Base-by-base conservation (phyloP, 2,888 invertebrate genomes). In the Drosophila atripex region DNA sequence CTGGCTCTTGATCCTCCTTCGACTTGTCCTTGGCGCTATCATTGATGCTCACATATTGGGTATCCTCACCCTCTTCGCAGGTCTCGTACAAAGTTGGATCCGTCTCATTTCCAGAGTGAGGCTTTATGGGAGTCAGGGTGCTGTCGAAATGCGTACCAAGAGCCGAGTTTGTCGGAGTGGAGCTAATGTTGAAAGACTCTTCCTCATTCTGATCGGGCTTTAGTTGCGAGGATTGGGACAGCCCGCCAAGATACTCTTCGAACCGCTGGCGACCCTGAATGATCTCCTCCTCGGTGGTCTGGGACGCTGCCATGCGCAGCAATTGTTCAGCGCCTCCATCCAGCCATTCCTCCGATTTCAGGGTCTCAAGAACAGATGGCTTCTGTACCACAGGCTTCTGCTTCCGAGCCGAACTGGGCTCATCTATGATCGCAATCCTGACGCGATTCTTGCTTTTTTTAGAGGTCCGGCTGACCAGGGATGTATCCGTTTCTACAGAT, bases 261-360 rank as follows among this genome's bases (percentile, higher is more conserved):
- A 90, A 85, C 14, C 88, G 64, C 46, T 89, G 82, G 6, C 90
- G 86, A 1, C 89, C 86, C 30, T 77, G 71, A 52, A 73, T 60
- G 71, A 64, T 74, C 52, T 76, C 63, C 63, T 66, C 45, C 23
- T 84, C 77, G 25, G 61, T 77, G 9, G 75, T 45, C 21, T 73
- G 61, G 0, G 54, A 4, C 18, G 71, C 38, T 2, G 70, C 51
- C 2, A 75, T 30, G 21, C 94, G 94, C 78, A 94, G 93, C 47
- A 94, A 92, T 46, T 90, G 88, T 32, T 93, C 92, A 1, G 93
- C 93, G 54, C 93, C 91, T 51, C 92, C 92, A 61, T 93, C 93
- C 30, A 95, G 80, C 95, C 95, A 95, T 53, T 93, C 92, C 76
- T 94, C 94, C 0, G 93, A 93, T 77, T 93, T 93, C 63, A 94